Conservation (phyloP, 2,888 invertebrate genomes). For the Stratiomys singularior region DNA sequence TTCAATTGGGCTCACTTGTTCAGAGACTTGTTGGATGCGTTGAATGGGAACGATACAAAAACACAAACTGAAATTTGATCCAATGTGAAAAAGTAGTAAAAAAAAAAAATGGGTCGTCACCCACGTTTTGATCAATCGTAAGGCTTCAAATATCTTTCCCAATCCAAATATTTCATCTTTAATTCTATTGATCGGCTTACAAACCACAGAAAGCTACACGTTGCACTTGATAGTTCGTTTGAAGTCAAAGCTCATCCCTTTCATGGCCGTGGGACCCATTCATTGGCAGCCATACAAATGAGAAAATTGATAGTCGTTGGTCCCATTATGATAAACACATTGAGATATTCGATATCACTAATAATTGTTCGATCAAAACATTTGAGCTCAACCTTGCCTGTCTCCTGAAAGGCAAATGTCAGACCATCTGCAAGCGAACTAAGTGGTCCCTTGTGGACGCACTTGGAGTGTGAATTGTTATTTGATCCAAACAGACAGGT, state of each 20-base stretch:
- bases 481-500: not conserved
- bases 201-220: too few relatives aligned
- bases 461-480: not conserved
- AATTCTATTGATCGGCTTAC: too few relatives aligned
- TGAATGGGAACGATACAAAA: too few relatives aligned
- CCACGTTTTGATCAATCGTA: too few relatives aligned
- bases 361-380: not conserved
- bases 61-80: not conserved
- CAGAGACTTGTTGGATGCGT: too few relatives aligned
- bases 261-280: too few relatives aligned
- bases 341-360: not conserved
- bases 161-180: too few relatives aligned
- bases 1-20: too few relatives aligned
- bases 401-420: not conserved
- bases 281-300: not conserved
- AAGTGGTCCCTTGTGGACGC: not conserved
- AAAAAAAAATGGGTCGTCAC: too few relatives aligned
- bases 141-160: too few relatives aligned
- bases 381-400: not conserved
- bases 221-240: too few relatives aligned
- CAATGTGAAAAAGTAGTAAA: not conserved
- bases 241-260: too few relatives aligned
- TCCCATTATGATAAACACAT: not conserved
- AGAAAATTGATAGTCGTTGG: constrained; percentile 3
- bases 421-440: not conserved